Base-by-base conservation (phyloP, 2,797 vertebrate genomes). In the Caiman crocodilus region DNA sequence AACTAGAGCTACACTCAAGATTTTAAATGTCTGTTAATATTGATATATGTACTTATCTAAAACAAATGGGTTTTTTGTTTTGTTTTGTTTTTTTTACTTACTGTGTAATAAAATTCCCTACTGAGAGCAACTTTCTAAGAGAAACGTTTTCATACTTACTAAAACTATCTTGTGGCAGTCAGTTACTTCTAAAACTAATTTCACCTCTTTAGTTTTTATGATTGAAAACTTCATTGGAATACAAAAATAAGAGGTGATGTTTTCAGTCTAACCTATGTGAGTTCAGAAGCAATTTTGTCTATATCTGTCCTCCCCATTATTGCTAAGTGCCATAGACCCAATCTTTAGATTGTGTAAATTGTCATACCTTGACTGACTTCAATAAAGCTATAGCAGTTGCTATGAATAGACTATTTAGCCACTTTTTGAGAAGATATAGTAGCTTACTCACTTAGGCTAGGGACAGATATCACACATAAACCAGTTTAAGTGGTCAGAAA, bases 11-110 rank as follows among this genome's bases (percentile, higher is more conserved):
- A 90, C 61, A 80, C 55, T 73, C 58, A 82, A 63, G 58, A 73
- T 87, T 90, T 95, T 92, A 91, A 94, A 94, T 79, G 85, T 55
- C 76, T 94, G 89, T 86, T 96, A 93, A 93, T 90, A 55, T 21
- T 92, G 90, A 94, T 85, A 69, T 80, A 92, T 63, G 9, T 18
- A 91, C 76, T 84, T 84, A 84, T 2, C 94, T 86, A 91, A 95
- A 79, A 76, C 9, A 88, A 93, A 56, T 69, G 8, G 8, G 23
- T 7, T 32, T 32, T 35, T 35, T 50, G n/a, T n/a, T n/a, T n/a
- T n/a, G n/a, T n/a, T n/a, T n/a, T n/a, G n/a, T 50, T 80, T 83
- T 73, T 93, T 94, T 96, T 88, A 90, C 77, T 96, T 82, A 71
- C 15, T 87, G 30, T 77, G 15, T 76, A 82, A 71, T 87, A 4